These are phyloP conservation scores for Podarcis muralis DNA, from an alignment of 2,113 vertebrate species.

Conservation along the genomic window DNA sequence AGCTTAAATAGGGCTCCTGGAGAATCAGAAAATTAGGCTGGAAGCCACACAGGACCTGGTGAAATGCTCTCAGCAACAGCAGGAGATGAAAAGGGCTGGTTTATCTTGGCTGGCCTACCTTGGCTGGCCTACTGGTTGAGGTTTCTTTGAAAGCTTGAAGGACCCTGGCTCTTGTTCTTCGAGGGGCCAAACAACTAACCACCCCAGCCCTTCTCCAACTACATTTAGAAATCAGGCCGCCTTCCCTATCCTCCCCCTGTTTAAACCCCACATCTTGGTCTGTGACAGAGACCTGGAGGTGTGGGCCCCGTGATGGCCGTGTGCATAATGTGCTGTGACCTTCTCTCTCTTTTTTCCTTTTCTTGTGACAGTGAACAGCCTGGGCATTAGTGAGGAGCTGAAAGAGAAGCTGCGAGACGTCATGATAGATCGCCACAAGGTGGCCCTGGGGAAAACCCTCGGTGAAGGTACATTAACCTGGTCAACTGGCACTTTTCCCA, in stretches of 20 bases:
- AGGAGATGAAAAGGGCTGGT: background rate
- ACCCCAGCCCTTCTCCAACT: background rate
- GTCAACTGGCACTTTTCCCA: no score
- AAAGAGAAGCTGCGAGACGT: slow-evolving; percentile 91
- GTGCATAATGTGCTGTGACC: background rate
- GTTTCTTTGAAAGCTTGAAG: background rate
- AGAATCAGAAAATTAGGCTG: background rate
- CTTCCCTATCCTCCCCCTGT: background rate
- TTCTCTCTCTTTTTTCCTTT: background rate
- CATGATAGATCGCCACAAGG: slow-evolving; percentile 90
- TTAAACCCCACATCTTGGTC: background rate
- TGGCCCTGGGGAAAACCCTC: slow-evolving; percentile 90
- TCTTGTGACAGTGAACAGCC: slow-evolving; percentile 83
- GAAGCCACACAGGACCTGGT: background rate
- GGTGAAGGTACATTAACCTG: slow-evolving; percentile 81
- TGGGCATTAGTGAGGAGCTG: slow-evolving; percentile 90
- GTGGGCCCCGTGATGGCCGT: background rate
- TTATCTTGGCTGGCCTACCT: background rate
- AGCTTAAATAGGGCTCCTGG: background rate
- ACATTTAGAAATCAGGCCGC: background rate
- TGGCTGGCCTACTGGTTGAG: background rate
- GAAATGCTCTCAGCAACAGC: background rate
- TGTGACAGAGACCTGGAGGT: no score
- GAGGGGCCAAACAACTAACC: background rate
- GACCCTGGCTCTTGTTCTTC: no score